Conservation (phyloP, 2,888 invertebrate genomes). For the Hipparchia semele region DNA sequence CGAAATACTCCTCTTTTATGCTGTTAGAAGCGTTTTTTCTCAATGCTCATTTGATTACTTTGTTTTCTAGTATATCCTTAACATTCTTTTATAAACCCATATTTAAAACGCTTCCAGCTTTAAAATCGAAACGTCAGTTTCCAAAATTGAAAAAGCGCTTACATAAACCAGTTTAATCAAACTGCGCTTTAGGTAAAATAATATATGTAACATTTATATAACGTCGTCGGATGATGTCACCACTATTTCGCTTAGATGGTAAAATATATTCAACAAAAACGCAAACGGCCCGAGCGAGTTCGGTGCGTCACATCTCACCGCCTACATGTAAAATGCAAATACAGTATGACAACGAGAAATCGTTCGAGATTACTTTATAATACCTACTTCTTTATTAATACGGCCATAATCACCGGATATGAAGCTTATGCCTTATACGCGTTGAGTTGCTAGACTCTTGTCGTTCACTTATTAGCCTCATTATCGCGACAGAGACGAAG, state of each 20-base stretch:
- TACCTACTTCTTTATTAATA: conserved; percentile 42
- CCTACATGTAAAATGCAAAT: conserved; percentile 56
- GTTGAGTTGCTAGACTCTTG: conserved; percentile 41
- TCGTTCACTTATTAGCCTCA: conserved; percentile 37
- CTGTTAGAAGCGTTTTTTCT: neutral
- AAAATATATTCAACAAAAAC: conserved; percentile 60
- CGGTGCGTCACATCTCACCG: conserved; percentile 65
- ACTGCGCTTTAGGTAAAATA: conserved; percentile 48
- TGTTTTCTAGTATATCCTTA: neutral
- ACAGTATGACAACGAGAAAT: conserved; percentile 50
- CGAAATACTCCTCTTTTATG: neutral
- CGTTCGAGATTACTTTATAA: conserved; percentile 41
- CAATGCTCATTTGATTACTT: neutral
- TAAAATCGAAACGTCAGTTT: neutral
- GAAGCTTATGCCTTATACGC: conserved; percentile 45
- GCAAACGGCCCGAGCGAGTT: conserved; percentile 44
- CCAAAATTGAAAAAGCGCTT: neutral
- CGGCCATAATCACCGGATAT: conserved; percentile 51
- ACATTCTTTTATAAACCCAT: neutral
- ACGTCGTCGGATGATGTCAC: conserved; percentile 69
- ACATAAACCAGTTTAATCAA: conserved; percentile 23
- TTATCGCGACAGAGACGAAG: conserved; percentile 37
- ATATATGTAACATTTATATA: conserved; percentile 48
- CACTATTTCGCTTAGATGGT: conserved; percentile 57
- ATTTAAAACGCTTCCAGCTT: neutral